phyloP scores from a whole-genome alignment of 2,888 invertebrate species.

The Habroteleia sp. region DNA sequence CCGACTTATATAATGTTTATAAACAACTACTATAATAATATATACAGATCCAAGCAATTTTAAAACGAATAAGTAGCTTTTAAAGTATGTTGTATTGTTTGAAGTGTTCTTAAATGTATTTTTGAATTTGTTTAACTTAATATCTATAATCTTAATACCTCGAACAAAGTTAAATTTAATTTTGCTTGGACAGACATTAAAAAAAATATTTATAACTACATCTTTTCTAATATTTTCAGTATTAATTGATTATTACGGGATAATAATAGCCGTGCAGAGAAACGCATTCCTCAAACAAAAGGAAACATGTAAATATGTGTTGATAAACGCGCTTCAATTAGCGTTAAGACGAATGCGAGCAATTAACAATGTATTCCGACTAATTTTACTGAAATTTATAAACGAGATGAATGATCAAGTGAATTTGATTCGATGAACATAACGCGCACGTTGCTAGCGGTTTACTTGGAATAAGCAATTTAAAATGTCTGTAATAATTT shows the following conservation, averaged over 20 bases:
- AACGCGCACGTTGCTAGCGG: too few relatives aligned
- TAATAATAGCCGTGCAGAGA: constrained; percentile 71
- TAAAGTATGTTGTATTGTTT: too few relatives aligned
- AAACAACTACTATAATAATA: constrained; percentile 28
- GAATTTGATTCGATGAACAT: background rate
- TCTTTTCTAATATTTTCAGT: constrained; percentile 35
- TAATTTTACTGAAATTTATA: constrained; percentile 15
- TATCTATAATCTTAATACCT: too few relatives aligned
- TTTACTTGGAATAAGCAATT: too few relatives aligned
- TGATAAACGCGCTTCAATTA: constrained; percentile 40
- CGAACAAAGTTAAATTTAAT: constrained; percentile 41
- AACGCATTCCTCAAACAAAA: constrained; percentile 74
- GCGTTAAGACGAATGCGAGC: constrained; percentile 45
- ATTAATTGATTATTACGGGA: constrained; percentile 57
- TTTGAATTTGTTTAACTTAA: too few relatives aligned
- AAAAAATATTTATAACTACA: constrained; percentile 22
- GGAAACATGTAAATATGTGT: constrained; percentile 65
- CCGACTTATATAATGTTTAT: constrained; percentile 31
- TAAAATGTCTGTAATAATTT: too few relatives aligned
- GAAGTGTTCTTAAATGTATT: too few relatives aligned
- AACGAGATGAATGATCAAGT: constrained; percentile 11
- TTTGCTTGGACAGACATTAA: constrained; percentile 15
- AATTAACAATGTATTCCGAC: constrained; percentile 18
- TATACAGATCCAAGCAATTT: constrained; percentile 24
- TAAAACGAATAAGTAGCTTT: too few relatives aligned